These are phyloP conservation scores for Calyptomena viridis DNA, from an alignment of 2,113 vertebrate genomes.

Conservation along the genomic window DNA sequence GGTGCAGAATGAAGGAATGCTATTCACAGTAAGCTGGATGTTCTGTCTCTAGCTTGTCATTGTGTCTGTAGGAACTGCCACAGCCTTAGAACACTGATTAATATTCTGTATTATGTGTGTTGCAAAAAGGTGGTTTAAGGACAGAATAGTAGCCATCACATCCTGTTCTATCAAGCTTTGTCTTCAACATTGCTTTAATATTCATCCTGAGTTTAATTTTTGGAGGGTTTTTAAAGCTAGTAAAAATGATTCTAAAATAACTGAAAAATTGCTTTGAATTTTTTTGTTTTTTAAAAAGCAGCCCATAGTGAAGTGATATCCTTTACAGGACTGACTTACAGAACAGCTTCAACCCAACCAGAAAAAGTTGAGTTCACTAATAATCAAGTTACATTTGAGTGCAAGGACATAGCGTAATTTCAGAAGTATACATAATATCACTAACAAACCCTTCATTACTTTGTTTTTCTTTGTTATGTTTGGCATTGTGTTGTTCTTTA, in stretches of 20 bases:
- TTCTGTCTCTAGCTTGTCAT: constrained; percentile 49
- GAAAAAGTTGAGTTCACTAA: not conserved
- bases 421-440: not conserved
- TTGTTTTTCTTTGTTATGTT: not conserved
- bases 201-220: not conserved
- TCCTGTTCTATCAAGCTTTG: not conserved
- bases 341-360: not conserved
- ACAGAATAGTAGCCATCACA: constrained; percentile 18
- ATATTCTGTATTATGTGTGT: constrained; percentile 21
- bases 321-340: not conserved
- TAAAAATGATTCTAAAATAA: not conserved
- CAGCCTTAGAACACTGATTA: constrained; percentile 34
- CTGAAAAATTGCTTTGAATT: not conserved
- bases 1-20: not conserved
- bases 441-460: not conserved
- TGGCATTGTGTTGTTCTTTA: not conserved
- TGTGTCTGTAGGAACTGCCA: constrained; percentile 27
- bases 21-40: constrained; percentile 17
- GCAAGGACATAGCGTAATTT: not conserved
- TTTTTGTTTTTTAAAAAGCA: not conserved
- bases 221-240: not conserved
- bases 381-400: not conserved
- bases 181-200: not conserved
- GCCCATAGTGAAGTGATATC: not conserved
- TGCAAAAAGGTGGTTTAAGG: constrained; percentile 42